Evolutionary conservation across 2,797 vertebrate genomes (phyloP).

Genomic region (Meriones psammophilus): DNA sequence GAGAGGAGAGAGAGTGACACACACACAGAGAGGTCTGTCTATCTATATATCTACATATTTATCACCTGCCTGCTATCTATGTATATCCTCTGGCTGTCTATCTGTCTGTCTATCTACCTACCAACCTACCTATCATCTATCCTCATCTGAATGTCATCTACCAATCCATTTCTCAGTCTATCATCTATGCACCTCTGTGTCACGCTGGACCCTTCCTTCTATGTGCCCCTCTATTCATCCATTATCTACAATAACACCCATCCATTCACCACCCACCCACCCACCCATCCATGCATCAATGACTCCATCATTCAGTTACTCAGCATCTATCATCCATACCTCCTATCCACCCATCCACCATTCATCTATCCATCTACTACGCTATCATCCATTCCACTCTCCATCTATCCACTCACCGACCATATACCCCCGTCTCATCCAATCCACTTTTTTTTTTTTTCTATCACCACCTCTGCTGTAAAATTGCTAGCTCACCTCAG

Average conservation of each 20-base stretch:
- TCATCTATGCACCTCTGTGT: neutral
- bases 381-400: neutral
- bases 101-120: neutral
- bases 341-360: too few species aligned
- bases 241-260: neutral
- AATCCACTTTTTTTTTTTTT: neutral
- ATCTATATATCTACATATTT: neutral
- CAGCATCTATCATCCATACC: neutral
- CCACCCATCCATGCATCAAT: neutral
- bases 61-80: neutral
- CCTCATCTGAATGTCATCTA: neutral
- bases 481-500: neutral
- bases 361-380: neutral
- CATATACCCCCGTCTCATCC: neutral
- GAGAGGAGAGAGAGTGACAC: neutral
- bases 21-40: neutral
- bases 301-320: too few species aligned
- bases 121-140: neutral
- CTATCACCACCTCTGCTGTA: neutral
- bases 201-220: neutral
- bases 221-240: neutral
- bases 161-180: neutral
- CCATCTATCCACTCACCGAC: neutral
- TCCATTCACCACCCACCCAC: neutral
- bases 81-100: neutral